These are phyloP conservation scores for Aphodius granarius DNA, from an alignment of 2,888 invertebrate genomes.

Conservation along the genomic window DNA sequence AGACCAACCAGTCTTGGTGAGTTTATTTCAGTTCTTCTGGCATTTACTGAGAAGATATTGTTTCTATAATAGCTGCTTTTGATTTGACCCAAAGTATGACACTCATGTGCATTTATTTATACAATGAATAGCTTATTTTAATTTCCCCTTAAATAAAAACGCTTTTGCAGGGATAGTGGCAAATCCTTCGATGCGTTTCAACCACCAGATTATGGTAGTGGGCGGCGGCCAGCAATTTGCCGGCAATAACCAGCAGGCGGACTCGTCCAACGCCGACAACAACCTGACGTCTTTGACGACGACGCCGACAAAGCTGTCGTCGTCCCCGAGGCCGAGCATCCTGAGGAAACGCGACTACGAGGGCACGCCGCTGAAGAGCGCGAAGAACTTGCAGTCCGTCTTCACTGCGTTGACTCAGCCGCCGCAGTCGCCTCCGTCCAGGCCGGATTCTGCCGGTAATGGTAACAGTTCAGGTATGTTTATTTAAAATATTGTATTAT, in stretches of 20 bases:
- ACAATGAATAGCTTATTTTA: too few relatives aligned
- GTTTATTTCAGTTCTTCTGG: too few relatives aligned
- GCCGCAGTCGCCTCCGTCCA: constrained; percentile 50
- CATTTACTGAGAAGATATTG: too few relatives aligned
- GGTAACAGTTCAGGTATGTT: constrained; percentile 50
- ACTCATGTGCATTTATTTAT: too few relatives aligned
- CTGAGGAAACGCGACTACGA: constrained; percentile 86
- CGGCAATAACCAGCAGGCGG: constrained; percentile 33
- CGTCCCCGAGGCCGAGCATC: constrained; percentile 78
- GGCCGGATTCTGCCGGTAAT: constrained; percentile 52
- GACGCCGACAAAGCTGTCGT: constrained; percentile 45
- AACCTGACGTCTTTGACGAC: constrained; percentile 27
- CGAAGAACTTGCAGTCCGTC: constrained; percentile 61
- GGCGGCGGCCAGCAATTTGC: not conserved
- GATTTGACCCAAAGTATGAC: too few relatives aligned
- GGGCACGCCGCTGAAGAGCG: constrained; percentile 66
- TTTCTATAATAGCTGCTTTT: too few relatives aligned
- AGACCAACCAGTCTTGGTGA: constrained; percentile 41
- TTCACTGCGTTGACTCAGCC: constrained; percentile 40
- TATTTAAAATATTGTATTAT: not conserved
- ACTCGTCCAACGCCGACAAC: constrained; percentile 26
- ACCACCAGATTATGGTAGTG: constrained; percentile 52
- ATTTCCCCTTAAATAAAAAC: not conserved
- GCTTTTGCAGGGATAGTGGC: constrained; percentile 37
- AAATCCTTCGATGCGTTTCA: constrained; percentile 50